phyloP scores from a whole-genome alignment of 1,140 invertebrate species.

The Acromyrmex echinatior region DNA sequence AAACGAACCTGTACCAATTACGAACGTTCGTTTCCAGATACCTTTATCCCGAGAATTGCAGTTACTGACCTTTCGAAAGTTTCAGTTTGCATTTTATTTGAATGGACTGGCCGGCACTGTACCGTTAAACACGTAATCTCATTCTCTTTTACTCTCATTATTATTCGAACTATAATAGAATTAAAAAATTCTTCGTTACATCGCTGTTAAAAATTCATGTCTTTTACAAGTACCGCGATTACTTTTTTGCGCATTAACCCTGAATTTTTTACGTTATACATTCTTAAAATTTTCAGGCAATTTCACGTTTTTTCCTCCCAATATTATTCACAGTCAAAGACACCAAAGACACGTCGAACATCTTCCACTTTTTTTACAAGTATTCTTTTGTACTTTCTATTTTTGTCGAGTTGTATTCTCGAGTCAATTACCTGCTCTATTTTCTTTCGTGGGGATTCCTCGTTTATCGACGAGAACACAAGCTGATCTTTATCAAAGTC shows the following conservation, averaged over 20 bases:
- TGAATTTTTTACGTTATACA: background rate
- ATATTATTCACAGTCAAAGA: background rate
- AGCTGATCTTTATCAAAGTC: background rate
- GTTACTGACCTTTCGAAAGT: background rate
- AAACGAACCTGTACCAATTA: background rate
- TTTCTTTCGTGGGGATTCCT: background rate
- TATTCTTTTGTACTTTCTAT: background rate
- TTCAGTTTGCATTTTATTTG: background rate
- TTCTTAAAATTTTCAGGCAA: background rate
- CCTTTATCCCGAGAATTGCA: background rate
- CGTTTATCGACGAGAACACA: background rate
- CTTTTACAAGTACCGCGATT: background rate
- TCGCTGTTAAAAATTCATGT: background rate
- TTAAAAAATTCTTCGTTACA: background rate
- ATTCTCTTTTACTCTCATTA: background rate
- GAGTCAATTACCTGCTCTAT: background rate
- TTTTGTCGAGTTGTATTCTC: background rate
- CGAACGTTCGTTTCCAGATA: constrained; percentile 9
- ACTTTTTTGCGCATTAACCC: background rate
- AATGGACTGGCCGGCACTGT: background rate
- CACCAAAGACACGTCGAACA: background rate
- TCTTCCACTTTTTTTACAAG: background rate
- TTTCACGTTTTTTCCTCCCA: background rate
- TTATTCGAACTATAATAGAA: background rate
- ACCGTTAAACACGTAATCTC: background rate